Percentiles rank a stretch among this genome's conserved stretches.
These are phyloP conservation scores for Hippolais icterina DNA, from an alignment of 2,113 vertebrate species.

Conservation along the genomic window DNA sequence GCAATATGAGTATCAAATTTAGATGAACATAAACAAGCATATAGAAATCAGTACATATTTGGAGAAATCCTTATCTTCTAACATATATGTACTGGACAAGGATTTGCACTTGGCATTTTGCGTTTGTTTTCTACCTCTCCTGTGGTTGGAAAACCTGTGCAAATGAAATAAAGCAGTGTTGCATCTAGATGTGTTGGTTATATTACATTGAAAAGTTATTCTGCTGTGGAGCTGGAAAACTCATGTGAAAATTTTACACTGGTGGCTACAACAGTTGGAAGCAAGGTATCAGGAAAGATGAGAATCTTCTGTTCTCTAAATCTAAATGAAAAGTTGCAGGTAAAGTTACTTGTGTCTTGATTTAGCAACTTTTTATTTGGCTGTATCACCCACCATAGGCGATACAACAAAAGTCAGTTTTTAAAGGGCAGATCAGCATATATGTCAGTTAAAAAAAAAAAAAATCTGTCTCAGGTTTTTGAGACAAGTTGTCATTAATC, in stretches of 20 bases:
- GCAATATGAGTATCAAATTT: neutral
- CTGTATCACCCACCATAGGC: neutral
- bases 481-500: neutral
- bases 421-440: neutral
- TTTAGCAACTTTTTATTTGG: neutral
- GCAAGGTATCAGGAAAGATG: fast-evolving
- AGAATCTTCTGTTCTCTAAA: neutral
- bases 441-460: neutral
- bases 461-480: neutral
- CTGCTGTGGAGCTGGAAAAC: neutral
- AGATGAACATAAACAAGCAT: neutral
- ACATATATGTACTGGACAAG: fast-evolving
- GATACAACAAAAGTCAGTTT: neutral
- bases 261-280: neutral
- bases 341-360: neutral
- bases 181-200: neutral
- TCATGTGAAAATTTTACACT: neutral
- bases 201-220: neutral
- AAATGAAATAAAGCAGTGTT: neutral
- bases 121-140: fast-evolving
- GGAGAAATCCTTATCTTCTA: neutral
- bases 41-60: neutral
- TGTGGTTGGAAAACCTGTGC: neutral
- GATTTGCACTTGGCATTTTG: neutral
- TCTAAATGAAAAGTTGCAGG: neutral